Base-by-base conservation (phyloP, 2,797 vertebrate genomes). In the Artibeus jamaicensis region DNA sequence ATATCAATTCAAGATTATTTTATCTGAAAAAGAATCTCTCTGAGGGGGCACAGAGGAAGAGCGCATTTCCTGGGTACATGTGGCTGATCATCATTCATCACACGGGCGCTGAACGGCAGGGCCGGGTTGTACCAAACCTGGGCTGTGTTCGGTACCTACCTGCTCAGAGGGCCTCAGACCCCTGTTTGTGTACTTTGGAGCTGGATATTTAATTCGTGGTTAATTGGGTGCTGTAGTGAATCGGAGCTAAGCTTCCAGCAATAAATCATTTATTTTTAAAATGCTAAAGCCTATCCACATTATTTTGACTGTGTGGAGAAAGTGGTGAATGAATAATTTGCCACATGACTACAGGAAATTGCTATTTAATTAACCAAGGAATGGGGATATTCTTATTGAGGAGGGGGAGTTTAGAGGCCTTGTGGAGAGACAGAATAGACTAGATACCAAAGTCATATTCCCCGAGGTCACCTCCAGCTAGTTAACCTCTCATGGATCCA, bases 201-300 rank as follows among this genome's bases (percentile, higher is more conserved):
- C 62, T 76, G 67, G 65, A 22, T 82, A 22, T 91, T 91, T 91
- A 89, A 84, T 84, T 84, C 74, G 46, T 94, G 53, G 42, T 71
- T 95, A 95, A 94, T 91, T 94, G 87, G 57, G 87, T 62, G 22
- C 14, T 46, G 4, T 71, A 57, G 39, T 42, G n/a, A 95, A 39
- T 95, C n/a, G 68, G 37, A 83, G 68, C 39, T 92, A 73, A 86
- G 92, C 65, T 29, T 55, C 29, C 0, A 11, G 21, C 34, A 96
- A 59, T 11, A 92, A 57, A 81, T 57, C 21, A 74, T 81, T 93
- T 91, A 84, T 93, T 92, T 93, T 93, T 59, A 85, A 88, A 91
- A 73, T 46, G 78, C 65, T 70, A 65, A 91, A 85, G 14, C 9
- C 34, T 93, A 5, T 81, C 6, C 2, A 74, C 29, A 85, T 95